phyloP scores from a whole-genome alignment of 2,888 invertebrate genomes.

The Dicyrtomina minuta region DNA sequence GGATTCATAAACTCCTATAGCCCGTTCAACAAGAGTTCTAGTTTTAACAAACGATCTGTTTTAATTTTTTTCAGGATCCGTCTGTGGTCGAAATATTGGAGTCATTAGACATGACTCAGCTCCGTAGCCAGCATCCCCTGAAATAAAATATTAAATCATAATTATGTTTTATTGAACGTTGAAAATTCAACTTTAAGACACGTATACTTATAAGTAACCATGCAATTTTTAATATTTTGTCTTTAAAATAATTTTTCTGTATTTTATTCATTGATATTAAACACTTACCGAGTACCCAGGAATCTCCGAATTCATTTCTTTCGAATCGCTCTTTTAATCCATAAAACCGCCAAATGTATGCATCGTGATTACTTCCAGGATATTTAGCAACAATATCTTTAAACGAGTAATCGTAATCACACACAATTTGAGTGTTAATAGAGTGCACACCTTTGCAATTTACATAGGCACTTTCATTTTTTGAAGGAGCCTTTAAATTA shows the following conservation, averaged over 20 bases:
- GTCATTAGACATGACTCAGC: slow-evolving; percentile 6
- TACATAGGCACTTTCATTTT: background rate
- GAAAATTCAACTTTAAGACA: background rate
- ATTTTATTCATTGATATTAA: background rate
- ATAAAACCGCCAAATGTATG: background rate
- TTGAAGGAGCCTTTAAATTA: background rate
- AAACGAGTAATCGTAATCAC: background rate
- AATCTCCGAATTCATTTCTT: background rate
- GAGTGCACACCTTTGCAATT: background rate
- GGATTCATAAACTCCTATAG: slow-evolving; percentile 6
- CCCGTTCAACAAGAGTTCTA: slow-evolving; percentile 2
- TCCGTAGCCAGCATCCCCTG: slow-evolving; percentile 16
- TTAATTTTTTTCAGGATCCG: background rate
- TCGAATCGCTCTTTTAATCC: background rate
- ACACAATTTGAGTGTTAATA: slow-evolving; percentile 1
- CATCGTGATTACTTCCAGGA: background rate
- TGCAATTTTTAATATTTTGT: too few relatives aligned
- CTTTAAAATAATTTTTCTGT: background rate
- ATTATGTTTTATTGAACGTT: background rate
- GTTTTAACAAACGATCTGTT: background rate
- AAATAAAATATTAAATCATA: background rate
- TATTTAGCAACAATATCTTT: background rate
- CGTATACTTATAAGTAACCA: too few relatives aligned
- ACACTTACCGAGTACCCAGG: background rate
- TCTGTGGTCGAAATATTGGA: background rate